phyloP scores from a whole-genome alignment of 2,797 vertebrate species.

The Coccyzus lansbergi region DNA sequence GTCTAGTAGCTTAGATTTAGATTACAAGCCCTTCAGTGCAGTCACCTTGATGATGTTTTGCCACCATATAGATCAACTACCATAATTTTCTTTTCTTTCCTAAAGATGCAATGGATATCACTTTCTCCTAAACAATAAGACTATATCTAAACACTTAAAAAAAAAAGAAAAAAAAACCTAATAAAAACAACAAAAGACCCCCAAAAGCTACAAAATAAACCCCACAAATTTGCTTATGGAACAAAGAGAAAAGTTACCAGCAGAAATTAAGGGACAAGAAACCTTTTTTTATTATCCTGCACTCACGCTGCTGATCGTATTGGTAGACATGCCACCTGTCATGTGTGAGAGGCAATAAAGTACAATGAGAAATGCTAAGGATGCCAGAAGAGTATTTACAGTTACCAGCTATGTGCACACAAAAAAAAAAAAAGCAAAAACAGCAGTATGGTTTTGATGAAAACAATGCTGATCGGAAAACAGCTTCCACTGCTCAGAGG shows the following conservation, averaged over 20 bases:
- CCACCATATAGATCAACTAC: neutral
- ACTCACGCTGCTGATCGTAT: neutral
- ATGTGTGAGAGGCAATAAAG: slow-evolving; percentile 10
- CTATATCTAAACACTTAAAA: neutral
- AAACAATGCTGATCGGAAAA: neutral
- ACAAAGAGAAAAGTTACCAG: neutral
- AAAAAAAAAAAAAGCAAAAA: too few species aligned
- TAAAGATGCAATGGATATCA: neutral
- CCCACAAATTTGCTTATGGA: neutral
- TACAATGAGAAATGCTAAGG: slow-evolving; percentile 7
- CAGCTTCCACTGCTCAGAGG: neutral
- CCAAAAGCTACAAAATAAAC: too few species aligned
- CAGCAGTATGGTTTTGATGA: neutral
- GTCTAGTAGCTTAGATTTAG: neutral
- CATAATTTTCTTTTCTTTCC: neutral
- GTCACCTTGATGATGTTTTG: slow-evolving; percentile 9
- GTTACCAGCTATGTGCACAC: neutral
- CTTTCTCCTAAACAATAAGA: neutral
- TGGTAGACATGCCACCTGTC: neutral
- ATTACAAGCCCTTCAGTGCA: neutral
- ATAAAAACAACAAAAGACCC: too few species aligned
- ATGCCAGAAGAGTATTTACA: slow-evolving; percentile 29
- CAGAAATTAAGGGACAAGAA: neutral
- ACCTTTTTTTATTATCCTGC: neutral
- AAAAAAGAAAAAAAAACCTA: neutral